Conservation (phyloP, 2,888 invertebrate species). For the Volucella inflata region DNA sequence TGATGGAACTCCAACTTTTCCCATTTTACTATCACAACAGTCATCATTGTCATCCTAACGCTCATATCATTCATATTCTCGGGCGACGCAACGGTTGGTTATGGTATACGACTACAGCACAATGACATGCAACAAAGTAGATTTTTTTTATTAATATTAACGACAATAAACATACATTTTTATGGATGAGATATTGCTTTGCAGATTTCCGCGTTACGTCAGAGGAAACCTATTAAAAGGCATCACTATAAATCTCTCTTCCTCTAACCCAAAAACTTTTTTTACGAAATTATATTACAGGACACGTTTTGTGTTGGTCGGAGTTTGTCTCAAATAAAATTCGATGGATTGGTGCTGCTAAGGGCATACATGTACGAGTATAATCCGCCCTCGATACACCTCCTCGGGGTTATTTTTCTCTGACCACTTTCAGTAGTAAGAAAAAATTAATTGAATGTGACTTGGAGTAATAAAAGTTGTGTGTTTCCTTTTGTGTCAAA, state of each 20-base stretch:
- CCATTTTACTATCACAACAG: constrained; percentile 59
- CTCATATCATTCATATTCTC: constrained; percentile 61
- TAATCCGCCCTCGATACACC: constrained; percentile 57
- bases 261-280: constrained; percentile 5
- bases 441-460: constrained; percentile 71
- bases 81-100: constrained; percentile 13
- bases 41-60: constrained; percentile 62
- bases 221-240: constrained; percentile 38
- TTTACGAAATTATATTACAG: constrained; percentile 57
- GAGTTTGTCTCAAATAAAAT: constrained; percentile 48
- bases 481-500: constrained; percentile 45
- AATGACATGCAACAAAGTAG: constrained; percentile 53
- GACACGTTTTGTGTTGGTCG: constrained; percentile 64
- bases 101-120: neutral
- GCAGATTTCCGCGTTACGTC: constrained; percentile 66
- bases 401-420: constrained; percentile 17
- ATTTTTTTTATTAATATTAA: constrained; percentile 72
- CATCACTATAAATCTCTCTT: constrained; percentile 62
- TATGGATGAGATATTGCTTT: constrained; percentile 75
- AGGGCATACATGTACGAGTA: neutral
- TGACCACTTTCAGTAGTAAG: constrained; percentile 16
- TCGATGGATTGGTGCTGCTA: constrained; percentile 35
- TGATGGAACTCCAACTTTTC: constrained; percentile 44
- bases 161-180: constrained; percentile 75
- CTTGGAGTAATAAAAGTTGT: constrained; percentile 59